Conservation (phyloP, 2,113 vertebrate species). For the Osmerus mordax region DNA sequence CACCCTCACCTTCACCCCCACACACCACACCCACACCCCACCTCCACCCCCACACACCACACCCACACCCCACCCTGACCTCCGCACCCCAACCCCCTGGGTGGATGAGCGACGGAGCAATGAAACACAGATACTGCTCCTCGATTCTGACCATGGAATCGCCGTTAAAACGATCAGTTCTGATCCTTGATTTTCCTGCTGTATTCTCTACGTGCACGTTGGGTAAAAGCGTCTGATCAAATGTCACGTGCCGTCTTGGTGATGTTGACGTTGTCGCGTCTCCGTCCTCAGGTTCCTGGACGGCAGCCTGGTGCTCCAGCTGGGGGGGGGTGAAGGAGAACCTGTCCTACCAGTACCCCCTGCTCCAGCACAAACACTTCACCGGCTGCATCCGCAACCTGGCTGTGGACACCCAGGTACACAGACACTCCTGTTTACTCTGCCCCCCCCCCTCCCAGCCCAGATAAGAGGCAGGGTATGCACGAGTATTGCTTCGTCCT, state of each 20-base stretch:
- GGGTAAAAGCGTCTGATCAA: no score
- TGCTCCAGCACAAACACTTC: slow-evolving; percentile 80
- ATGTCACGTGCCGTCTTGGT: neutral
- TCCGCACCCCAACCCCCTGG: no score
- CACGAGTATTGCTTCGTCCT: neutral
- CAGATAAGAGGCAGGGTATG: neutral
- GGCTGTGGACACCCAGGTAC: slow-evolving; percentile 81
- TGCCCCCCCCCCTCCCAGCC: neutral
- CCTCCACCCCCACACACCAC: no score
- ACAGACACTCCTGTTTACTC: neutral
- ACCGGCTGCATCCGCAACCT: slow-evolving; percentile 83
- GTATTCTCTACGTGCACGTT: no score
- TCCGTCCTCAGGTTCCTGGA: slow-evolving; percentile 74
- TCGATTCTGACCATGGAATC: no score
- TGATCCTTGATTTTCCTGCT: no score
- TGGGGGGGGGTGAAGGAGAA: slow-evolving; percentile 83
- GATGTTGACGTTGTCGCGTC: neutral
- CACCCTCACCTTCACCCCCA: no score
- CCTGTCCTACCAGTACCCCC: slow-evolving; percentile 78
- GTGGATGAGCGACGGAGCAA: no score
- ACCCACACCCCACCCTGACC: no score
- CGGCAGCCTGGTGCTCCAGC: slow-evolving; percentile 77
- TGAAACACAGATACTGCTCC: no score
- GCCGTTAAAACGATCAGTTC: no score
- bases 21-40: no score